phyloP scores from a whole-genome alignment of 2,888 invertebrate species.

The Parnassius smintheus region DNA sequence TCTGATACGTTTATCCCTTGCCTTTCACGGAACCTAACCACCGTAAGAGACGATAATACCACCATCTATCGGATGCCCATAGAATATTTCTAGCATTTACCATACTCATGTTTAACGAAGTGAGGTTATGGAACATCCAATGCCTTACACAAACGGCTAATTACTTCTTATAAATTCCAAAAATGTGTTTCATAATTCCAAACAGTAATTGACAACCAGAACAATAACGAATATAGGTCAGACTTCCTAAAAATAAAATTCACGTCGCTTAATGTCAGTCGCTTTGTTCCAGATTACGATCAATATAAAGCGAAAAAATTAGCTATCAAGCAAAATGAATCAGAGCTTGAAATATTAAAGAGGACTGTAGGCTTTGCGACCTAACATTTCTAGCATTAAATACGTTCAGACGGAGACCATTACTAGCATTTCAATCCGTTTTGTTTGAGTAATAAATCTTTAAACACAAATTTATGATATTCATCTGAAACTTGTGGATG shows the following conservation, averaged over 20 bases:
- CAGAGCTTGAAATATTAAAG: constrained; percentile 49
- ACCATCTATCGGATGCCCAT: too few species aligned
- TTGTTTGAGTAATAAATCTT: constrained; percentile 12
- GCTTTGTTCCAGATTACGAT: constrained; percentile 18
- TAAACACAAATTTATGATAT: neutral
- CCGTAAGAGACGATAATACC: too few species aligned
- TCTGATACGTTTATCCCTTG: too few species aligned
- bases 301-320: constrained; percentile 22
- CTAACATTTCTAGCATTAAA: constrained; percentile 36
- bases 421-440: constrained; percentile 7
- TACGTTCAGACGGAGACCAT: neutral
- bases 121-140: too few species aligned
- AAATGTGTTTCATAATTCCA: too few species aligned
- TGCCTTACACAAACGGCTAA: too few species aligned
- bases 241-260: constrained; percentile 16
- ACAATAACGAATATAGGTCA: constrained; percentile 5
- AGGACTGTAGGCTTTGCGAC: constrained; percentile 27
- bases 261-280: constrained; percentile 15
- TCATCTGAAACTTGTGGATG: too few species aligned
- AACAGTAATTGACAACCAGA: too few species aligned
- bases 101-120: too few species aligned
- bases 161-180: too few species aligned
- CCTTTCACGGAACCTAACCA: too few species aligned
- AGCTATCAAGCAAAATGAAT: constrained; percentile 32
- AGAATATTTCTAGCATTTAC: too few species aligned